Evolutionary conservation across 2,888 invertebrate genomes (phyloP).

Genomic region (Stenurella melanura): DNA sequence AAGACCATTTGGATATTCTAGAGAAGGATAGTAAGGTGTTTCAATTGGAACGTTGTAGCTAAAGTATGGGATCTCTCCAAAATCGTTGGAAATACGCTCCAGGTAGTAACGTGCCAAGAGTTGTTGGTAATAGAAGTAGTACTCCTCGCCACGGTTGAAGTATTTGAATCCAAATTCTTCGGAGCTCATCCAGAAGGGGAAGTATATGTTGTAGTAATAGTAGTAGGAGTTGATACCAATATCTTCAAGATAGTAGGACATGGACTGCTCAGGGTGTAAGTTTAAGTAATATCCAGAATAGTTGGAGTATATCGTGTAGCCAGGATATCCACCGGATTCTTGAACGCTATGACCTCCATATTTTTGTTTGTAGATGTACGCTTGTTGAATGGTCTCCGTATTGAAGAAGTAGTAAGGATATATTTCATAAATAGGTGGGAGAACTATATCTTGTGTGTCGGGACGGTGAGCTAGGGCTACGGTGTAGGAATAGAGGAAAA

Average conservation of each 20-base stretch:
- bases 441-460: constrained; percentile 77
- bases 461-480: constrained; percentile 79
- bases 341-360: constrained; percentile 59
- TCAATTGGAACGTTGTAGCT: constrained; percentile 74
- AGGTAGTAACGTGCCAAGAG: constrained; percentile 82
- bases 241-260: constrained; percentile 85
- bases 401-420: constrained; percentile 83
- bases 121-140: constrained; percentile 81
- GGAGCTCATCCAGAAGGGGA: constrained; percentile 79
- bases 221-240: constrained; percentile 80
- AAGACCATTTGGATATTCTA: constrained; percentile 79
- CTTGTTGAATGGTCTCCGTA: constrained; percentile 79
- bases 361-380: constrained; percentile 78
- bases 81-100: constrained; percentile 82
- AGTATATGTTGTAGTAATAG: constrained; percentile 78
- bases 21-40: constrained; percentile 79
- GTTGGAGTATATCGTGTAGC: constrained; percentile 78
- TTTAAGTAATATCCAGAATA: constrained; percentile 76
- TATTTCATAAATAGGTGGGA: constrained; percentile 84
- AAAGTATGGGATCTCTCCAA: constrained; percentile 79
- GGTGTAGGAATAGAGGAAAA: constrained; percentile 80
- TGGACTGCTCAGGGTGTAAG: constrained; percentile 75
- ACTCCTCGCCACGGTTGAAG: constrained; percentile 79
- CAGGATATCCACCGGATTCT: constrained; percentile 63
- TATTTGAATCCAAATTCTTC: constrained; percentile 69